phyloP scores from a whole-genome alignment of 2,797 vertebrate genomes.

The Merluccius polli region DNA sequence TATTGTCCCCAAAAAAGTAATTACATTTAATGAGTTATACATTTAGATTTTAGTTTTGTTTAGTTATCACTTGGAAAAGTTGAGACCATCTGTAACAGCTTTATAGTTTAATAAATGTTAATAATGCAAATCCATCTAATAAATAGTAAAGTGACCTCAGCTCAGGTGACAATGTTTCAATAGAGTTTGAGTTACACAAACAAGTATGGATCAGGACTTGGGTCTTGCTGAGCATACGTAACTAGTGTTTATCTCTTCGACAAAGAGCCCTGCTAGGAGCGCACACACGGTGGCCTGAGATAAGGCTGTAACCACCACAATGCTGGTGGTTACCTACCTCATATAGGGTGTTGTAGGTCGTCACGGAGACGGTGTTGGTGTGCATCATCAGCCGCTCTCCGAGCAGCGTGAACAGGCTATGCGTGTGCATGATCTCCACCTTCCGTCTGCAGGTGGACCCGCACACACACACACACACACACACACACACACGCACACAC shows the following conservation, averaged over 20 bases:
- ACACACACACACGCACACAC: constrained; percentile 1
- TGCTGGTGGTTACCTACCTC: constrained; percentile 82
- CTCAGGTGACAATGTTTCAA: neutral
- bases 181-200: neutral
- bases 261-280: neutral
- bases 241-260: neutral
- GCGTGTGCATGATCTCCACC: constrained; percentile 99
- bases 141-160: neutral
- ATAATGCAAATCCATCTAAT: neutral
- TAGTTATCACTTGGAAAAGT: neutral
- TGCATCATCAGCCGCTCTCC: constrained; percentile 97
- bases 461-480: constrained; percentile 11
- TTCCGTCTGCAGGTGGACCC: constrained; percentile 79
- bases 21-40: neutral
- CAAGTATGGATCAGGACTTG: too few species aligned
- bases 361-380: constrained; percentile 95
- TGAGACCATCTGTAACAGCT: neutral
- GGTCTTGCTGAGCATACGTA: too few species aligned
- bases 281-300: neutral
- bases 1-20: neutral
- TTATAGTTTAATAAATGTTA: neutral
- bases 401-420: constrained; percentile 96
- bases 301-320: too few species aligned
- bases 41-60: neutral
- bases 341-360: constrained; percentile 98